Conservation (phyloP, 2,888 invertebrate genomes). For the Latrodectus hesperus region DNA sequence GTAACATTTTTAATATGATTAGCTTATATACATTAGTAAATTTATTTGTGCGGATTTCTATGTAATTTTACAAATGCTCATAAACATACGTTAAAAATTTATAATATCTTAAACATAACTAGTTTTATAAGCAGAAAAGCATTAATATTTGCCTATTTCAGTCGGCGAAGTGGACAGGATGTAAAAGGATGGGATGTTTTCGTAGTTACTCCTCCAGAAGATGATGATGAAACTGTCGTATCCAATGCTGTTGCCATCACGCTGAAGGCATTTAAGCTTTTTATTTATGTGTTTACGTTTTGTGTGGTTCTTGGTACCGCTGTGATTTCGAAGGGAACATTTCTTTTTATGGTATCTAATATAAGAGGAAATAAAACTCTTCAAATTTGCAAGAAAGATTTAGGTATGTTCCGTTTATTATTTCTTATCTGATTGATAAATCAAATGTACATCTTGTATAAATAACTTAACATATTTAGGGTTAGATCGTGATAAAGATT, state of each 20-base stretch:
- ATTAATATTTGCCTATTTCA: too few species aligned
- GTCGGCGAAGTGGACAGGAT: constrained; percentile 34
- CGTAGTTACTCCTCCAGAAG: constrained; percentile 63
- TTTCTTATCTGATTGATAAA: neutral
- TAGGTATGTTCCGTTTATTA: constrained; percentile 30
- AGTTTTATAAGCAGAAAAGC: too few species aligned
- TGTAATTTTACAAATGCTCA: too few species aligned
- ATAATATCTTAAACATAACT: too few species aligned
- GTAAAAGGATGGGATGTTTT: constrained; percentile 70
- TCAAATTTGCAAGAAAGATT: constrained; percentile 58
- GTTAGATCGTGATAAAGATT: constrained; percentile 61
- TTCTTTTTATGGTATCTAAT: constrained; percentile 94
- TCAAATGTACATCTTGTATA: neutral
- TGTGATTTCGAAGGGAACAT: constrained; percentile 72
- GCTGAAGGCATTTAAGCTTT: constrained; percentile 67
- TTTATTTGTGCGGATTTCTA: too few species aligned
- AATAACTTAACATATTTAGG: constrained; percentile 19
- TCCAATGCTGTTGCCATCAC: constrained; percentile 67
- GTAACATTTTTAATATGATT: too few species aligned
- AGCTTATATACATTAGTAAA: too few species aligned
- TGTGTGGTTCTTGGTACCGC: constrained; percentile 59
- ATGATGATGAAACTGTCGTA: constrained; percentile 68
- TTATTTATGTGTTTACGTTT: constrained; percentile 68
- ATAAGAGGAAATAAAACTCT: constrained; percentile 81
- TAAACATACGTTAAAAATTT: too few species aligned